Base-by-base conservation (phyloP, 1,140 invertebrate genomes). In the Diplogasteroides magnus region DNA sequence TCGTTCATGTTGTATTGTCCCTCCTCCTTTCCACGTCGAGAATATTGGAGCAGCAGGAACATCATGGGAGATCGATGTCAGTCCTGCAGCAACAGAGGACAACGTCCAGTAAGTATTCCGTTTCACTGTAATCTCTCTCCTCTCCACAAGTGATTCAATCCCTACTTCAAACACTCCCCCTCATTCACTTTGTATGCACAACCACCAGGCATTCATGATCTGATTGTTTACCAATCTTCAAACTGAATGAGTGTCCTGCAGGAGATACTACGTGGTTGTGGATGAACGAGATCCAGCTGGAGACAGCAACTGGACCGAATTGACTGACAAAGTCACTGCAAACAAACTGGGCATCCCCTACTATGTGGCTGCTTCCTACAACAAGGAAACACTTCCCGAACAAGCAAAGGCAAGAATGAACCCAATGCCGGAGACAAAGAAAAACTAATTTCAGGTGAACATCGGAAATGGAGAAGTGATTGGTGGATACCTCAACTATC, bases 321-420 rank as follows among this genome's bases (percentile, higher is more conserved):
- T 82, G 61, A 83, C 81, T 13, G 80, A 82, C 67, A 82, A 83
- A 67, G 80, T 82, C 13, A 83, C 80, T 19, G 81, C 80, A 26
- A 64, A 82, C 61, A 73, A 76, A 29, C 72, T 68, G 31, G 71
- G 77, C 29, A 71, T 78, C n/a, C 81, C 79, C 31, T 82, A 83
- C 69, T 82, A 82, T 65, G 81, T 82, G 1, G 77, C 79, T 31
- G 80, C 74, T 14, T 82, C 82, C 1, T 82, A 71, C 74, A 76
- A 71, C 61, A 67, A 64, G 11, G 74, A 83, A 64, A 82, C 80
- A 28, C 62, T 82, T 2, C 72, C 72, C 3, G 29, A 69, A 27
- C 76, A 74, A 6, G 77, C 62, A 55, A 80, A 69, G 31, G 75
- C 67, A 31, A n/a, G 63, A 11, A n/a, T 48, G 37, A 48, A 48